Percentiles rank a stretch among this genome's conserved stretches.
phyloP scores from a whole-genome alignment of 2,888 invertebrate genomes.

The Ceraclea dissimilis region DNA sequence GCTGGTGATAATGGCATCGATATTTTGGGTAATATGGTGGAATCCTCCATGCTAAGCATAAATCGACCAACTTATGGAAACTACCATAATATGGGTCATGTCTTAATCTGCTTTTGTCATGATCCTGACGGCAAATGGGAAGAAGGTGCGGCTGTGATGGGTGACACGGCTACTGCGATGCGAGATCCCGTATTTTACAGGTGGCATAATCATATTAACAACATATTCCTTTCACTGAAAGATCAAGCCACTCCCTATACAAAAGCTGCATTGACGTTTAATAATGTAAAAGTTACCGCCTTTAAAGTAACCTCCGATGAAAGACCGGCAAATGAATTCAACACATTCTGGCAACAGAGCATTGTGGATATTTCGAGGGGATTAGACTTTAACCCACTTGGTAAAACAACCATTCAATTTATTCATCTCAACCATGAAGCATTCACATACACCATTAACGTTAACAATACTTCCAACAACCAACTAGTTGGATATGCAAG shows the following conservation, averaged over 20 bases:
- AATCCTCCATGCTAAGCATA: conserved; percentile 61
- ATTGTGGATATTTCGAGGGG: conserved; percentile 33
- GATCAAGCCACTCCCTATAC: conserved; percentile 30
- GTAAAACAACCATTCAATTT: conserved; percentile 26
- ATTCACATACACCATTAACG: conserved; percentile 27
- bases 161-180: conserved; percentile 33
- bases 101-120: conserved; percentile 66
- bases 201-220: conserved; percentile 31
- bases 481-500: conserved; percentile 28
- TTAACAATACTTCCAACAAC: conserved; percentile 14
- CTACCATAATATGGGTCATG: conserved; percentile 76
- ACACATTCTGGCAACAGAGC: conserved; percentile 31
- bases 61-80: conserved; percentile 69
- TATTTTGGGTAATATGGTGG: conserved; percentile 70
- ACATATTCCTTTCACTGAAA: conserved; percentile 33
- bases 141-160: conserved; percentile 34
- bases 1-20: conserved; percentile 68
- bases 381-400: conserved; percentile 30
- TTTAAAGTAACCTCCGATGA: conserved; percentile 1
- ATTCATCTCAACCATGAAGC: conserved; percentile 32
- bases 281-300: background rate
- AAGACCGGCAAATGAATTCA: conserved; percentile 13
- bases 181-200: conserved; percentile 35
- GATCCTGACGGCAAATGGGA: conserved; percentile 72
- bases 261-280: conserved; percentile 23